A percentile compares a stretch with the other conserved stretches of the same genome.
Evolutionary conservation across 2,888 invertebrate genomes (phyloP).

Genomic region (Heliothis peltigera): DNA sequence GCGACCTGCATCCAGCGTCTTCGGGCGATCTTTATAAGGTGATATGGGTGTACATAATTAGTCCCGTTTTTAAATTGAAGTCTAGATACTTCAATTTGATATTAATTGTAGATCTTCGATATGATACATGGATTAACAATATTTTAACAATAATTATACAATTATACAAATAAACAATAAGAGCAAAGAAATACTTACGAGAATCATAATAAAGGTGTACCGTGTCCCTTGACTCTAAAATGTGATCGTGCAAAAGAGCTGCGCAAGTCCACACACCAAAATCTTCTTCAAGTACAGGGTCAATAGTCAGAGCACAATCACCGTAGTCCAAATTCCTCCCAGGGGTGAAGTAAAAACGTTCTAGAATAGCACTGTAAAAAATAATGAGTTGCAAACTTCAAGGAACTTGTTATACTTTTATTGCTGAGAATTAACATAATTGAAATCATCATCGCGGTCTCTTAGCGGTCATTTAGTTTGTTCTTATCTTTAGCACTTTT

Average conservation of each 20-base stretch:
- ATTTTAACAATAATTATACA: too few relatives aligned
- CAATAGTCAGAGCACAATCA: constrained; percentile 85
- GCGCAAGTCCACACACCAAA: constrained; percentile 87
- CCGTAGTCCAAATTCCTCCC: constrained; percentile 77
- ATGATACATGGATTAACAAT: too few relatives aligned
- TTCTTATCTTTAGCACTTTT: not conserved
- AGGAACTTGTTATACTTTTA: constrained; percentile 8
- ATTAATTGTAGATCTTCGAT: too few relatives aligned
- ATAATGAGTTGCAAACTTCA: constrained; percentile 1
- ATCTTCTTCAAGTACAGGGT: constrained; percentile 74
- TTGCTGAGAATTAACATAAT: too few relatives aligned
- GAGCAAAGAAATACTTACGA: constrained; percentile 55
- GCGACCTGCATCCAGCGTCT: too few relatives aligned
- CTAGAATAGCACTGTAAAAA: constrained; percentile 76
- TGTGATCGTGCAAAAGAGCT: constrained; percentile 74
- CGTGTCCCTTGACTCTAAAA: constrained; percentile 75
- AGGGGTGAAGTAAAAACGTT: constrained; percentile 83
- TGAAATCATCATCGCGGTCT: too few relatives aligned
- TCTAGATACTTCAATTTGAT: too few relatives aligned
- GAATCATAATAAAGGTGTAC: constrained; percentile 56
- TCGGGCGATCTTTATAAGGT: too few relatives aligned
- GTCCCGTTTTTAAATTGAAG: too few relatives aligned
- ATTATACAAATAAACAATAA: too few relatives aligned
- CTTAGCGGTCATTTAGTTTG: too few relatives aligned
- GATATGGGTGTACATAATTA: too few relatives aligned